Evolutionary conservation across 2,888 invertebrate species (phyloP), one percentile per base, ranked within the genome.

Genomic region (Cataglyphis altisquamis): DNA sequence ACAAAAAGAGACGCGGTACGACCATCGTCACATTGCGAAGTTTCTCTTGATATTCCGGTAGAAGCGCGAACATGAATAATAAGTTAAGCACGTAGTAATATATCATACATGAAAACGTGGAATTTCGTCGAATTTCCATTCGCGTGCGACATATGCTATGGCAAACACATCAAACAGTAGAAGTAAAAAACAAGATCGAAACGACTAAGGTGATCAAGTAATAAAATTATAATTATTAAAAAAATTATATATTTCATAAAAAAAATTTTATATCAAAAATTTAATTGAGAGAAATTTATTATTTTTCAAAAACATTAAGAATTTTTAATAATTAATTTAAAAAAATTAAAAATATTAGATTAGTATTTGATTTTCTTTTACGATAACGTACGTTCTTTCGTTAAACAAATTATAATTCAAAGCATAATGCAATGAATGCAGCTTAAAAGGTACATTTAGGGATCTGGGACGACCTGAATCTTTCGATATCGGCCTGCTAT

Each of bases 401-500:
- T 68, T 81, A 84, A 77, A 86, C 67, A 32, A 87, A 82, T 66
- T 45, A 29, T 8, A 74, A 73, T 82, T 48, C 36, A 63, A 75
- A 83, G 64, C 41, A 63, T 73, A 80, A 81, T 62, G 29, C 29
- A n/a, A 3, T 70, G 25, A 39, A 52, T 41, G 57, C 32, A 72
- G 36, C 21, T 72, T 64, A 66, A 62, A 29, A 45, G 21, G 18
- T 18, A 1, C 57, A 62, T 73, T 73, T 29, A 82, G 15, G 21
- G 4, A 12, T 45, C 18, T 18, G 36, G 25, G 21, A 36, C 55
- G 60, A 41, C 78, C 41, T 36, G 32, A 57, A 83, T 85, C 25
- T 21, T n/a, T 72, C 48, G 77, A 84, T 87, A 84, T 82, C 84
- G 60, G 62, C n/a, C 32, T 64, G 45, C 74, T 83, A 88, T 91